Percentiles rank a stretch among this genome's conserved stretches.
phyloP scores from a whole-genome alignment of 2,113 vertebrate species.

The Brienomyrus brachyistius region DNA sequence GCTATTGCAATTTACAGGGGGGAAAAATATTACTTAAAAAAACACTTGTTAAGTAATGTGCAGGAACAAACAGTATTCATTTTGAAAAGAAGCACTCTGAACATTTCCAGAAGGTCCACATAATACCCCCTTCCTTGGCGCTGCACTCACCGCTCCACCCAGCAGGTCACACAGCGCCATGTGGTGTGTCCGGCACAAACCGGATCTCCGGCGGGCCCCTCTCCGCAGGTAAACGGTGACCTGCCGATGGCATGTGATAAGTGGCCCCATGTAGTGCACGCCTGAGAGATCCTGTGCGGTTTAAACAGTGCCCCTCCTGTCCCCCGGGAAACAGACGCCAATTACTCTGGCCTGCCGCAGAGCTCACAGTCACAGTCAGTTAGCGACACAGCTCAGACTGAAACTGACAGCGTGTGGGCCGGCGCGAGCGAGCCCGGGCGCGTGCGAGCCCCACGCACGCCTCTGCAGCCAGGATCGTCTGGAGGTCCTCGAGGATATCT shows the following conservation, averaged over 20 bases:
- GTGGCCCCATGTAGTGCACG: constrained; percentile 1
- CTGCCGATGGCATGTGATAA: not conserved
- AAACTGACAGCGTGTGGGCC: not conserved
- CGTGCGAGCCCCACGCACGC: not conserved
- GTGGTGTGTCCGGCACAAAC: not conserved
- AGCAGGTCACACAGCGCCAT: not conserved
- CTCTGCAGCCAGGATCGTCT: not conserved
- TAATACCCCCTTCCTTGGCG: not conserved
- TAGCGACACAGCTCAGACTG: constrained; percentile 9
- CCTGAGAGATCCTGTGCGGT: not conserved
- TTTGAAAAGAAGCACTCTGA: not conserved
- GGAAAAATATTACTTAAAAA: not conserved
- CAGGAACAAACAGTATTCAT: not conserved
- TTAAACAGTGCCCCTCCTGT: not conserved
- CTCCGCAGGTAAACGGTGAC: constrained; percentile 5
- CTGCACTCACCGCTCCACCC: not conserved
- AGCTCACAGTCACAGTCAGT: constrained; percentile 14
- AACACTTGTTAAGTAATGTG: not conserved
- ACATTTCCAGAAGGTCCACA: not conserved
- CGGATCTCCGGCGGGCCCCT: not conserved
- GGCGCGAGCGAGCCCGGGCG: not conserved
- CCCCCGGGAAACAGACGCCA: not conserved
- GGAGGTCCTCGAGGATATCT: not conserved
- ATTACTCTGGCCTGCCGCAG: not conserved
- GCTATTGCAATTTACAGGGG: not conserved